These are phyloP conservation scores for Procambarus clarkii DNA, from an alignment of 1,140 invertebrate species.

Conservation along the genomic window DNA sequence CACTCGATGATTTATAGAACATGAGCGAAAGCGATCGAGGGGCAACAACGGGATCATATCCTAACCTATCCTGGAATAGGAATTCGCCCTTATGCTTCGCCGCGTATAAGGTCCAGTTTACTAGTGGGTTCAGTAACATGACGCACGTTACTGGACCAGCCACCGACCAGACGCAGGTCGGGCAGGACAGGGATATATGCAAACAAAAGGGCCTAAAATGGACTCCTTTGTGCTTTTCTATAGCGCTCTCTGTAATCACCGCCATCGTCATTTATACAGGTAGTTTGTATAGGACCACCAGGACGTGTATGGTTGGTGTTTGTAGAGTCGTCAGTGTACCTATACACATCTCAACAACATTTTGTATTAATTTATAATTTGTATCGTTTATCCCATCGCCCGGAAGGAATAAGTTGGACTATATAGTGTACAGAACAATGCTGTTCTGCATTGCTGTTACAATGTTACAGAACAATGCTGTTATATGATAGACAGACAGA, in stretches of 20 bases:
- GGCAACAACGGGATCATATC: not conserved
- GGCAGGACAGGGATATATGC: slow-evolving; percentile 53
- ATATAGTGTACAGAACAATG: too few species aligned
- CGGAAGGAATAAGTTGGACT: too few species aligned
- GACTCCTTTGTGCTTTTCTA: slow-evolving; percentile 58
- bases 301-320: too few species aligned
- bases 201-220: slow-evolving; percentile 54
- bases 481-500: too few species aligned
- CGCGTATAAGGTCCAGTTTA: not conserved
- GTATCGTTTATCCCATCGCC: too few species aligned
- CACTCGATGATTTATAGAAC: not conserved
- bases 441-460: too few species aligned
- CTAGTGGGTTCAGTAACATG: not conserved
- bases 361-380: too few species aligned
- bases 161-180: not conserved
- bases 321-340: too few species aligned
- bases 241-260: slow-evolving; percentile 50
- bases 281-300: not conserved
- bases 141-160: slow-evolving; percentile 1
- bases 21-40: not conserved
- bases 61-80: not conserved
- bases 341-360: too few species aligned
- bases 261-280: slow-evolving; percentile 43
- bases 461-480: too few species aligned
- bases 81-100: not conserved